Conservation (phyloP, 2,113 vertebrate species). For the Pteronura brasiliensis region DNA sequence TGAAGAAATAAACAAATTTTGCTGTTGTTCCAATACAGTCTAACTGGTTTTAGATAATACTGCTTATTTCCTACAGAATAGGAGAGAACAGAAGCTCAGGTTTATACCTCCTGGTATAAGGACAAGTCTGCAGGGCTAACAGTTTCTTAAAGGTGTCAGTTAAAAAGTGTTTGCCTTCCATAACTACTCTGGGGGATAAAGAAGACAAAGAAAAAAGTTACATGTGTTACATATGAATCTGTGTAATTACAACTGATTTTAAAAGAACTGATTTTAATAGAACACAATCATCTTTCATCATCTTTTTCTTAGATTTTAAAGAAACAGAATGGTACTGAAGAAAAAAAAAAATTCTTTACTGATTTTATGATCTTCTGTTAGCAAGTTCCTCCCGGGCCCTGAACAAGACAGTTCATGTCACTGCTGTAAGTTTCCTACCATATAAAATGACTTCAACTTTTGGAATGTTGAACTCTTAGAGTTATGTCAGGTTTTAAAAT, state of each 20-base stretch:
- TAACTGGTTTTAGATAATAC: not conserved
- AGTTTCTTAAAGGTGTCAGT: not conserved
- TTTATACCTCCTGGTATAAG: not conserved
- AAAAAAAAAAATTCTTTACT: not conserved
- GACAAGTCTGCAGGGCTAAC: not conserved
- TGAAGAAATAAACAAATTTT: not conserved
- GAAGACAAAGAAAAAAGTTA: not conserved
- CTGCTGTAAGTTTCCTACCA: not conserved
- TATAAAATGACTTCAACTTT: not conserved
- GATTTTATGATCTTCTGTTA: not conserved
- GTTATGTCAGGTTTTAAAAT: not conserved
- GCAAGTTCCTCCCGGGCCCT: not conserved
- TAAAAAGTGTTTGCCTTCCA: not conserved
- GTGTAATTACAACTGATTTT: not conserved
- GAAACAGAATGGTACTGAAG: not conserved
- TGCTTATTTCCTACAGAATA: not conserved
- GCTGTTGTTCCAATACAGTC: not conserved
- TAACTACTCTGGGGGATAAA: not conserved
- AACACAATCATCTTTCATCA: not conserved
- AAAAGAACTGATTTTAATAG: not conserved
- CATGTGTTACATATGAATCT: not conserved
- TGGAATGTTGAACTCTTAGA: not conserved
- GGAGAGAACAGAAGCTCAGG: not conserved
- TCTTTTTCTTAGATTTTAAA: not conserved
- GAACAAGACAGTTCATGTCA: not conserved